Evolutionary conservation across 2,888 invertebrate species (phyloP), one percentile per base, ranked within the genome.

Genomic region (Eristalinus aeneus): DNA sequence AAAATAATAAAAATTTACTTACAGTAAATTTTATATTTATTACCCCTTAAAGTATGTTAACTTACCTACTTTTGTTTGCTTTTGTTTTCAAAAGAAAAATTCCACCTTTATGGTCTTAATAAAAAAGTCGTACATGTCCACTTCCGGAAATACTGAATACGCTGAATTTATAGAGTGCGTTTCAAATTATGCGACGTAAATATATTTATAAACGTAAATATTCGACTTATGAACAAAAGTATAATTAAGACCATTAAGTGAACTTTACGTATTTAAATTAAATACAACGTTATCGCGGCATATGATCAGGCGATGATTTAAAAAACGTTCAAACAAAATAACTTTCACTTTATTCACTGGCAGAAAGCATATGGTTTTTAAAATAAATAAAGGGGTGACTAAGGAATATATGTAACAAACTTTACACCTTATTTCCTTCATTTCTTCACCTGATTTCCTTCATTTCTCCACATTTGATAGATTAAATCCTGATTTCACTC

Each of bases 381-480:
- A n/a, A 74, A 65, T 53, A 68, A 72, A 72, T 53, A 22, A 64
- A 76, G 39, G 27, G 22, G 60, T 20, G 67, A 71, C 34, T 20
- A 76, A 76, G 68, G 22, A 64, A 11, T 56, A 63, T 46, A 22
- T 16, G 12, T 46, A 39, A 20, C 36, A 71, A 78, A 78, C 54
- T 53, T 10, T 72, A 69, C 69, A 27, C 56, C 69, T 81, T 58
- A 61, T 68, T 77, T 69, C 58, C 56, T 81, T 86, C 86, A 86
- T 81, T 69, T 53, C 68, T 81, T 39, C 61, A 34, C 56, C 69
- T 81, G 64, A 61, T 68, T 77, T 69, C 58, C 56, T 81, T 86
- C 86, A 86, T 81, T 69, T 53, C 68, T 81, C 39, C 61, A 34
- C 63, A 71, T 61, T 80, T 80, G 68, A 56, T 39, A 39, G 72